Conservation (phyloP, 2,797 vertebrate genomes). For the Anolis apletophallus region DNA sequence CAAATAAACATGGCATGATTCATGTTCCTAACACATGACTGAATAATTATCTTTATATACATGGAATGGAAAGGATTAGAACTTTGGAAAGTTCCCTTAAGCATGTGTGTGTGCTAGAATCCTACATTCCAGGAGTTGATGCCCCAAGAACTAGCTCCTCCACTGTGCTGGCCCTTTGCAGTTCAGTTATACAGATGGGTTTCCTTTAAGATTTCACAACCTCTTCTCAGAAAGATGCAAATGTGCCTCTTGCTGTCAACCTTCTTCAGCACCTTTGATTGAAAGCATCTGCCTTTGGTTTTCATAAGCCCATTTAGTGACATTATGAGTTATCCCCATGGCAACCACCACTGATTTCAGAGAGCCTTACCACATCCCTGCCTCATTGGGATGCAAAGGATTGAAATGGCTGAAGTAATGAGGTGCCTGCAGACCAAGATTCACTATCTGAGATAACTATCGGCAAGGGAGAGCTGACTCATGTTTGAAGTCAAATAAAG, state of each 20-base stretch:
- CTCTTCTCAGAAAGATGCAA: neutral
- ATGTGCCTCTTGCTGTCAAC: neutral
- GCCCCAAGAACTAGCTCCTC: too few species aligned
- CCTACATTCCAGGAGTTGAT: too few species aligned
- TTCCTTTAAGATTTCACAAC: neutral
- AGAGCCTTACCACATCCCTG: neutral
- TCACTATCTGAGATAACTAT: neutral
- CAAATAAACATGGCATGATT: too few species aligned
- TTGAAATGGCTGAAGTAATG: slow-evolving; percentile 3
- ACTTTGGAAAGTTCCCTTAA: too few species aligned
- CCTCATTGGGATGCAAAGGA: slow-evolving; percentile 13
- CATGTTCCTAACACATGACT: too few species aligned
- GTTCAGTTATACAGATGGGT: neutral
- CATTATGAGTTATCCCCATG: slow-evolving; percentile 14
- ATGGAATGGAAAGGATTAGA: too few species aligned
- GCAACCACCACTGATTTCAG: neutral
- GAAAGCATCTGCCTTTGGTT: slow-evolving; percentile 13
- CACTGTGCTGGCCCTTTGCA: too few species aligned
- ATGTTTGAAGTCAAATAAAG: neutral
- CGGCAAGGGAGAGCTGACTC: neutral
- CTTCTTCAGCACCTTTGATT: slow-evolving; percentile 10
- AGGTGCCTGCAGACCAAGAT: neutral
- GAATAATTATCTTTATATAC: too few species aligned
- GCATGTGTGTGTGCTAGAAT: too few species aligned
- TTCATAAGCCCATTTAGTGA: neutral